Percentiles rank a stretch among this genome's conserved stretches.
Conservation (phyloP, 2,113 vertebrate species). For the Oenanthe melanoleuca region DNA sequence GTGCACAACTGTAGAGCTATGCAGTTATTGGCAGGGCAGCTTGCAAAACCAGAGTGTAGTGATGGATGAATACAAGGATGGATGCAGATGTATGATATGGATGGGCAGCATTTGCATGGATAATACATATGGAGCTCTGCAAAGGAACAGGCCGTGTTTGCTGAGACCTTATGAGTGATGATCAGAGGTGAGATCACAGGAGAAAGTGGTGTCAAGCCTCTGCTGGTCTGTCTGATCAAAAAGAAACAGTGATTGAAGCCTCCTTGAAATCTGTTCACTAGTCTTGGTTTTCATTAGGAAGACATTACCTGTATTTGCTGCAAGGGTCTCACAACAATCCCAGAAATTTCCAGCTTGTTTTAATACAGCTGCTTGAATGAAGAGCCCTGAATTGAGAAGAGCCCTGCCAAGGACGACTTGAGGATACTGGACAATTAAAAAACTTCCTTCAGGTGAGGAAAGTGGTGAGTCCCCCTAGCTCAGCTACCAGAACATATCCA, state of each 20-base stretch:
- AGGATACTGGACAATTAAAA: neutral
- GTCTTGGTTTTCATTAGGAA: neutral
- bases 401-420: neutral
- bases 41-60: neutral
- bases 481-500: neutral
- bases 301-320: neutral
- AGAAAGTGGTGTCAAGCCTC: neutral
- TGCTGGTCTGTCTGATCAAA: neutral
- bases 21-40: neutral
- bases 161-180: neutral
- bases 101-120: neutral
- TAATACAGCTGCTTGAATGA: neutral
- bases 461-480: accelerated
- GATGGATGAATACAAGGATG: neutral
- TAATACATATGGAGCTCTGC: accelerated
- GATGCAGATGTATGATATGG: neutral
- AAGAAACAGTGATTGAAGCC: neutral
- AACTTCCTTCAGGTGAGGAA: neutral
- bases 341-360: neutral
- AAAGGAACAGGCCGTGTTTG: neutral
- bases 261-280: neutral
- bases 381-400: neutral
- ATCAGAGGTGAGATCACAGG: accelerated
- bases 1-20: neutral
- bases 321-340: neutral